Conservation (phyloP, 1,140 invertebrate species). For the Hyposmocoma kahamanoa region DNA sequence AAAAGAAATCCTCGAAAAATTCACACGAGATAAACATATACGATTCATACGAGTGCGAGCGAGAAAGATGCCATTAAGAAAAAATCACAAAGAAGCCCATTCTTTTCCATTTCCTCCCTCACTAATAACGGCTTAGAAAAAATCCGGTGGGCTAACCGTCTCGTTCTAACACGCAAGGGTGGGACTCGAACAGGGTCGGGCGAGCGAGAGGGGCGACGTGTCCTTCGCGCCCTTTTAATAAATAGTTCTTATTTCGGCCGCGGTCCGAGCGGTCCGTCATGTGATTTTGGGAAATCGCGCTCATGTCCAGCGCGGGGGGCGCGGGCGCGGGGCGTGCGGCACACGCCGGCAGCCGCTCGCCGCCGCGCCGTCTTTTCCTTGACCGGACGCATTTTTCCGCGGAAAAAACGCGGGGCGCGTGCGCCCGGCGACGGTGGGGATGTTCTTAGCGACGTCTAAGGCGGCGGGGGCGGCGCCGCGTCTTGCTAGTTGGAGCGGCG, state of each 20-base stretch:
- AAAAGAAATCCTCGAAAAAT: slow-evolving; percentile 61
- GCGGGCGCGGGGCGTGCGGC: slow-evolving; percentile 24
- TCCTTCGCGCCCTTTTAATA: slow-evolving; percentile 61
- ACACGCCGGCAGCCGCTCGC: slow-evolving; percentile 27
- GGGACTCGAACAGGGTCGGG: slow-evolving; percentile 39
- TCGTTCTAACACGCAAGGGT: slow-evolving; percentile 51
- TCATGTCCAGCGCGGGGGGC: slow-evolving; percentile 19
- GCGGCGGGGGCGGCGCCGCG: slow-evolving; percentile 65
- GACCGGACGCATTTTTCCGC: slow-evolving; percentile 68
- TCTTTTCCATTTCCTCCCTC: slow-evolving; percentile 72
- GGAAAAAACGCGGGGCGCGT: slow-evolving; percentile 68
- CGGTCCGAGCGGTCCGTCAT: slow-evolving; percentile 49
- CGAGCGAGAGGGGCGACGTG: slow-evolving; percentile 55
- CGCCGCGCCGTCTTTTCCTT: slow-evolving; percentile 60
- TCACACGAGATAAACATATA: slow-evolving; percentile 37
- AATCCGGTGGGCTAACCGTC: slow-evolving; percentile 49
- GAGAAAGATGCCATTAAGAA: slow-evolving; percentile 55
- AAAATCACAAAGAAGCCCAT: slow-evolving; percentile 70
- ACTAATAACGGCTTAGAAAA: slow-evolving; percentile 69
- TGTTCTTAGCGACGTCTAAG: slow-evolving; percentile 69
- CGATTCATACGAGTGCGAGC: slow-evolving; percentile 32
- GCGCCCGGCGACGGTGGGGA: slow-evolving; percentile 63
- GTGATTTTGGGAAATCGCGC: slow-evolving; percentile 25
- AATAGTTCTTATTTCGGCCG: slow-evolving; percentile 61
- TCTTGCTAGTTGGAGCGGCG: slow-evolving; percentile 70